These are phyloP conservation scores for Cephalotes varians DNA, from an alignment of 2,888 invertebrate genomes.

Conservation along the genomic window DNA sequence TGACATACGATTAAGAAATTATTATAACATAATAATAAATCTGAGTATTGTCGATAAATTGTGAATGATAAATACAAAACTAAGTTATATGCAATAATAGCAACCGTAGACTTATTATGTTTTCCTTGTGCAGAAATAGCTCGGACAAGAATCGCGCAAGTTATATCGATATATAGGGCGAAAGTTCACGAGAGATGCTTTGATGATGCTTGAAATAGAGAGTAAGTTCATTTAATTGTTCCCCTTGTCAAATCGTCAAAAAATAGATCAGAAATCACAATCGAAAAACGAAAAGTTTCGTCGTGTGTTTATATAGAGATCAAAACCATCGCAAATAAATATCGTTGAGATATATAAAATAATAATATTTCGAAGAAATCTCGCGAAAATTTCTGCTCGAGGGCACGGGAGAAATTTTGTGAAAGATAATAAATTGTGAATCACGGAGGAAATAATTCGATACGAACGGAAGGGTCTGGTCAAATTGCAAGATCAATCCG, in stretches of 20 bases:
- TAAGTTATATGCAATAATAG: neutral
- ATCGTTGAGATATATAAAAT: neutral
- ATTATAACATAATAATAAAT: slow-evolving; percentile 24
- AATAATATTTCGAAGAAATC: neutral
- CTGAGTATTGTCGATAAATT: neutral
- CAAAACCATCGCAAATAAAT: neutral
- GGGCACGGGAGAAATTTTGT: neutral
- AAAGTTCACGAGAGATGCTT: slow-evolving; percentile 40
- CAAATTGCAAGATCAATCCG: slow-evolving; percentile 32
- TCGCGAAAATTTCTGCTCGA: neutral
- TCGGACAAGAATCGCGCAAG: neutral
- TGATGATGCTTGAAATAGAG: slow-evolving; percentile 41
- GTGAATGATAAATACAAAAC: neutral
- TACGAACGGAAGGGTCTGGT: neutral
- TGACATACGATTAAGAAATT: slow-evolving; percentile 14
- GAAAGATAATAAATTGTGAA: slow-evolving; percentile 24
- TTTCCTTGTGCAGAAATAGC: neutral
- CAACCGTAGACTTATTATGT: neutral
- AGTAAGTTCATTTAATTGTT: neutral
- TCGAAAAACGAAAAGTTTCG: neutral
- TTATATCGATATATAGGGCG: slow-evolving; percentile 23
- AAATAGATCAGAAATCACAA: neutral
- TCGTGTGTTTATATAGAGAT: neutral
- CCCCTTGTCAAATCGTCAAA: neutral
- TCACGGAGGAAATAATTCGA: slow-evolving; percentile 15